These are phyloP conservation scores for Anas acuta DNA, from an alignment of 2,797 vertebrate genomes.

Conservation along the genomic window DNA sequence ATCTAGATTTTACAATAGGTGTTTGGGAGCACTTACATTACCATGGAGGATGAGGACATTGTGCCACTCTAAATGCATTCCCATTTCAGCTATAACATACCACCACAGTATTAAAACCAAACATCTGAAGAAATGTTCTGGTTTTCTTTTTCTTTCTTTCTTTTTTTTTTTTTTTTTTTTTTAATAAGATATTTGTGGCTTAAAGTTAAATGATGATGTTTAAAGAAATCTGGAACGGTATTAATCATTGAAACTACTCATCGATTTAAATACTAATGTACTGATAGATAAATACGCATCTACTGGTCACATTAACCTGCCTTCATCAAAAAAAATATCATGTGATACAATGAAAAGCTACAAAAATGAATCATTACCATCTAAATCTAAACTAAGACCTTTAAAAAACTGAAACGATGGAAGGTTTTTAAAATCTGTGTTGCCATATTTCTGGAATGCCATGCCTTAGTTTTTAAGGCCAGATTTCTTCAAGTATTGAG, in stretches of 20 bases:
- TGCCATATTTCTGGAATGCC: not conserved
- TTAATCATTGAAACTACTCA: constrained; percentile 61
- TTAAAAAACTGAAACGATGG: not conserved
- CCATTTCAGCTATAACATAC: not conserved
- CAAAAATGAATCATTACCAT: constrained; percentile 40
- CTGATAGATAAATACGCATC: not conserved
- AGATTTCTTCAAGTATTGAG: not conserved
- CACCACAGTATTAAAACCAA: not conserved
- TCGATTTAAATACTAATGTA: not conserved
- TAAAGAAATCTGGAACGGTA: constrained; percentile 42
- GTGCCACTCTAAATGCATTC: not conserved
- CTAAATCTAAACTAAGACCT: constrained; percentile 16
- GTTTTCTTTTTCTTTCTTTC: too few species aligned
- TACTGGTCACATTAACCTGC: constrained; percentile 46
- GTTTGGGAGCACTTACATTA: not conserved
- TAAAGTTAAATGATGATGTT: not conserved
- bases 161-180: not conserved
- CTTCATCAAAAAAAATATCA: not conserved
- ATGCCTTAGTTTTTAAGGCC: not conserved
- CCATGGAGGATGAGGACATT: not conserved
- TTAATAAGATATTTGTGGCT: not conserved
- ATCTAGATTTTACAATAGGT: not conserved
- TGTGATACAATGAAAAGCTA: constrained; percentile 5
- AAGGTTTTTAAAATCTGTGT: not conserved
- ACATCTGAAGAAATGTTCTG: not conserved